Evolutionary conservation across 2,113 vertebrate species (phyloP).

Genomic region (Larimichthys polyactis): DNA sequence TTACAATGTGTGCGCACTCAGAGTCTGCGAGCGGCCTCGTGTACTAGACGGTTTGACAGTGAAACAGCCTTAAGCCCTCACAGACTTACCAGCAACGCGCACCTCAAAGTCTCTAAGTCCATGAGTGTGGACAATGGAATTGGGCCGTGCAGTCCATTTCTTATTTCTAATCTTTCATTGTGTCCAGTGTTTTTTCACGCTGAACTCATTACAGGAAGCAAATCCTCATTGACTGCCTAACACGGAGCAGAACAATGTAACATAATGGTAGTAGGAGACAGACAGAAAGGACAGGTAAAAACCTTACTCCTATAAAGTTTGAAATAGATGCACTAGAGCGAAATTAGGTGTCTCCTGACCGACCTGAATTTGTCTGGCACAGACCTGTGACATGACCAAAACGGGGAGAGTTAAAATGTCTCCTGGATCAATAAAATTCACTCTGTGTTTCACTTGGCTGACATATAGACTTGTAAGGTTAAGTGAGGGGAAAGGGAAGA

Average conservation of each 20-base stretch:
- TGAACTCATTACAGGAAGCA: conserved; percentile 8
- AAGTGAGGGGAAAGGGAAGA: conserved; percentile 15
- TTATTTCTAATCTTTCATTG: not conserved
- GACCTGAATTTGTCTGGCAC: not conserved
- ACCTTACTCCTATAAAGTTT: not conserved
- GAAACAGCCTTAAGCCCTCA: too few species aligned
- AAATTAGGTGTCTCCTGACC: not conserved
- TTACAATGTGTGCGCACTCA: too few species aligned
- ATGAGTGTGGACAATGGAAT: too few species aligned
- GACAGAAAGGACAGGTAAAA: not conserved
- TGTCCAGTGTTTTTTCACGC: not conserved
- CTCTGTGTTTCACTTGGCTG: conserved; percentile 1
- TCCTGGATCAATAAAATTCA: conserved; percentile 19
- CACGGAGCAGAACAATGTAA: not conserved
- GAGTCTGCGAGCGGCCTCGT: too few species aligned
- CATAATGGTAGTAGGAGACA: not conserved
- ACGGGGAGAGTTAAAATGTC: not conserved
- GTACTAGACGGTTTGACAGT: too few species aligned
- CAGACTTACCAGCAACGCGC: too few species aligned
- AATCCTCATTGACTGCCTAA: conserved; percentile 13
- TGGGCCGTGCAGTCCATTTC: not conserved
- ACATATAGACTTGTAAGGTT: conserved; percentile 14
- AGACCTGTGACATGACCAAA: not conserved
- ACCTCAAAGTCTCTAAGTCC: too few species aligned
- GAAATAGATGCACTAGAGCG: not conserved